Base-by-base conservation (phyloP, 2,888 invertebrate species). In the Pandemis corylana region DNA sequence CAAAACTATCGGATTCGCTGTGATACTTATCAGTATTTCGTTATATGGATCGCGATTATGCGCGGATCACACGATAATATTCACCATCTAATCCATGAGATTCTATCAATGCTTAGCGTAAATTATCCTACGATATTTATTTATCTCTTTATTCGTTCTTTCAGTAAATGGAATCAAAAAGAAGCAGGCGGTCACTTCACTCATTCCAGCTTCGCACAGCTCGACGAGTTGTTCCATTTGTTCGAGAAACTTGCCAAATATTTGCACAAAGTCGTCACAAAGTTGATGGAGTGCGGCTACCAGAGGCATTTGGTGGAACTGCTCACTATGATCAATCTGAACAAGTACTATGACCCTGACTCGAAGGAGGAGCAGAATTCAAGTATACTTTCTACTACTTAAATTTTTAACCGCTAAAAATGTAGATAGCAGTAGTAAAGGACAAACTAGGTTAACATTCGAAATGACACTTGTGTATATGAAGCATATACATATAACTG, bases 221-320 rank as follows among this genome's bases (percentile, higher is more conserved):
- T 96, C 1, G 90, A 95, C 63, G 96, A 96, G 78, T 86, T 96
- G 79, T 96, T 95, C 83, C 92, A 95, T 79, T 90, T 96, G 44
- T 96, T 96, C 81, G 95, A 95, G 80, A 95, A 95, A 80, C 86
- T 95, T 13, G 94, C 96, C 36, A 91, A 95, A 51, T 96, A 96
- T 80, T 89, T 96, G 44, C 95, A 96, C 80, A 96, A 96, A 84
- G 95, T 96, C 1, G 86, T 96, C 7, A 94, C 94, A 0, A 96
- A 96, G 81, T 91, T 96, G 4, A 95, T 96, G 80, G 95, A 95
- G 77, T 95, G 95, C 78, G 96, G 96, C 0, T 96, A 96, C 83
- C 96, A 96, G 81, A 95, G 96, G 0, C 96, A 96, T 85, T 85
- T 96, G 53, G 94, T 95, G 42, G 96, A 96, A 78, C 90, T 97